Conservation (phyloP, 2,888 invertebrate species). For the Julus scandinavius region DNA sequence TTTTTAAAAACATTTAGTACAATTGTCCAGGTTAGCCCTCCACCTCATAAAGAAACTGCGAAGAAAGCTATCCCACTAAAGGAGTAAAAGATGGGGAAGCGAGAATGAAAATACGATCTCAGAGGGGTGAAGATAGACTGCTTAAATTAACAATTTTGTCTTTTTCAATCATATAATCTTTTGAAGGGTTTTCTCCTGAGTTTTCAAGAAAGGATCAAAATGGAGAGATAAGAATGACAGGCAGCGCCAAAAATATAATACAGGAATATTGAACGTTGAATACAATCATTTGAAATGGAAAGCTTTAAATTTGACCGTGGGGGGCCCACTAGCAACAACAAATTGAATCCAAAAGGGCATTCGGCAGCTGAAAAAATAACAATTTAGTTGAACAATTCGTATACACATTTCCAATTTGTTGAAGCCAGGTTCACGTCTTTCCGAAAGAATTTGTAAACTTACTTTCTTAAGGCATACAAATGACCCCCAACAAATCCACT, state of each 20-base stretch:
- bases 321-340: conserved; percentile 35
- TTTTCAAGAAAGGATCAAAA: conserved; percentile 16
- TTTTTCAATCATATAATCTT: conserved; percentile 30
- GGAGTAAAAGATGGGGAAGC: conserved; percentile 6
- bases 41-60: conserved; percentile 14
- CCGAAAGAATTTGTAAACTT: conserved; percentile 30
- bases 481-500: not conserved
- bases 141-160: conserved; percentile 39
- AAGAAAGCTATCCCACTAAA: conserved; percentile 18
- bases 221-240: conserved; percentile 39
- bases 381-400: conserved; percentile 8
- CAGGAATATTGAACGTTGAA: conserved; percentile 9
- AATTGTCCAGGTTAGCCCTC: not conserved
- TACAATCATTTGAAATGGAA: conserved; percentile 17
- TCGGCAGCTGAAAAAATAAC: conserved; percentile 23
- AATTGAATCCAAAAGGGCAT: not conserved
- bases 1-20: conserved; percentile 22
- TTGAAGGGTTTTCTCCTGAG: not conserved
- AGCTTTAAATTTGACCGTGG: conserved; percentile 30
- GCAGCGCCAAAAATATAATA: conserved; percentile 30
- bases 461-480: not conserved
- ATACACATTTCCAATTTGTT: conserved; percentile 1
- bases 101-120: conserved; percentile 34
- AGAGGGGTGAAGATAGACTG: conserved; percentile 26
- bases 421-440: not conserved